phyloP scores from a whole-genome alignment of 2,797 vertebrate genomes.

The Enteromius fasciolatus region DNA sequence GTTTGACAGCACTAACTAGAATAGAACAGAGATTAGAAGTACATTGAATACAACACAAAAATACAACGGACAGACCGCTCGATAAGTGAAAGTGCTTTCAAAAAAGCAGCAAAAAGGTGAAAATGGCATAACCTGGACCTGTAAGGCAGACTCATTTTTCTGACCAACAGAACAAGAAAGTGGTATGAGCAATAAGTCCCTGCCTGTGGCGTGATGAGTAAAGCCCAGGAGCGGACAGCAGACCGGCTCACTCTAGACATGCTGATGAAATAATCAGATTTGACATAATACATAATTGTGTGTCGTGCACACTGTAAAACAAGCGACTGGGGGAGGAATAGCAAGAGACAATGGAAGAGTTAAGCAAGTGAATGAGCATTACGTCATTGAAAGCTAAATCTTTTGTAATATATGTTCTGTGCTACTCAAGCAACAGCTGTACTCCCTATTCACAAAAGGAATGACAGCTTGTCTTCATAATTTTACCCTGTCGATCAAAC shows the following conservation, averaged over 20 bases:
- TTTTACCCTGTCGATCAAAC: slow-evolving; percentile 69
- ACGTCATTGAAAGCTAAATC: neutral
- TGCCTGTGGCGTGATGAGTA: neutral
- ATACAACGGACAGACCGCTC: no score
- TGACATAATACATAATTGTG: slow-evolving; percentile 15
- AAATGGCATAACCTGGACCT: neutral
- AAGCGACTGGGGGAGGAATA: neutral
- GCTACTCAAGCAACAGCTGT: slow-evolving; percentile 57
- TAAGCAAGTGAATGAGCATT: neutral
- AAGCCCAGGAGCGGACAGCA: neutral
- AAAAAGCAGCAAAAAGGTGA: neutral
- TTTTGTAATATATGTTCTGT: slow-evolving; percentile 22
- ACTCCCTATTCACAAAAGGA: slow-evolving; percentile 62
- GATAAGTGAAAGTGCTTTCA: no score
- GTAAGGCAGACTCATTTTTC: neutral
- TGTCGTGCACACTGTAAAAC: slow-evolving; percentile 14
- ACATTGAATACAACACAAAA: no score
- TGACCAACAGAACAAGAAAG: neutral
- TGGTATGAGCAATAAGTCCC: neutral
- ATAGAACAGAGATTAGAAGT: no score
- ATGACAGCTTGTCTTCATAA: slow-evolving; percentile 67
- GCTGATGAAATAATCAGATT: slow-evolving; percentile 25
- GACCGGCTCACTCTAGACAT: neutral
- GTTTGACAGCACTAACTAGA: no score
- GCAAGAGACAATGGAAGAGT: slow-evolving; percentile 23